Evolutionary conservation across 92 coral and sea anemone genomes (phyloP).

Genomic region (Ricordea florida): DNA sequence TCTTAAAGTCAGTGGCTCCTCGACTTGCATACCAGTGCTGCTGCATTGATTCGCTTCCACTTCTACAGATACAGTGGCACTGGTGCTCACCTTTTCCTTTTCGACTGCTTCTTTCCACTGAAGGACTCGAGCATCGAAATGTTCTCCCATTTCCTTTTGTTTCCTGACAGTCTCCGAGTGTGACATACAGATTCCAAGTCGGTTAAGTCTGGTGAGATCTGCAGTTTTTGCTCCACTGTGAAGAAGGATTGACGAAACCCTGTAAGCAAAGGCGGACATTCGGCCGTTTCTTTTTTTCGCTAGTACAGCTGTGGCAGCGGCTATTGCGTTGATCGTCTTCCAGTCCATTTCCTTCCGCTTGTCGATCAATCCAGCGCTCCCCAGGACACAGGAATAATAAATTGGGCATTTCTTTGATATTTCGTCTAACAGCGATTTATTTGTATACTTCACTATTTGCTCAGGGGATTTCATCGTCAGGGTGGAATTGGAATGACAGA

Average conservation of each 20-base stretch:
- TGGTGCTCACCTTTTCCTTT: neutral
- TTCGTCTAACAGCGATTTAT: no score
- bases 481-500: no score
- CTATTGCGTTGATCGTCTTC: no score
- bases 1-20: no score
- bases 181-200: constrained; percentile 36
- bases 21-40: neutral
- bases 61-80: neutral
- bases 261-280: constrained; percentile 31
- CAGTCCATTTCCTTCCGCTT: no score
- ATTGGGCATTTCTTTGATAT: no score
- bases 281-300: no score
- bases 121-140: constrained; percentile 24
- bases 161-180: constrained; percentile 4
- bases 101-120: constrained; percentile 10
- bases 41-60: neutral
- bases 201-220: constrained; percentile 10
- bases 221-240: constrained; percentile 32
- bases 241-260: constrained; percentile 29
- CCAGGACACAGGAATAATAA: no score
- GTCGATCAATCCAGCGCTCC: no score
- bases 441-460: no score
- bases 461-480: no score
- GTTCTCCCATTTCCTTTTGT: constrained; percentile 27
- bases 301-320: no score